A percentile compares a stretch with the other conserved stretches of the same genome.
phyloP scores from a whole-genome alignment of 2,797 vertebrate genomes.

The Epinephelus coioides region DNA sequence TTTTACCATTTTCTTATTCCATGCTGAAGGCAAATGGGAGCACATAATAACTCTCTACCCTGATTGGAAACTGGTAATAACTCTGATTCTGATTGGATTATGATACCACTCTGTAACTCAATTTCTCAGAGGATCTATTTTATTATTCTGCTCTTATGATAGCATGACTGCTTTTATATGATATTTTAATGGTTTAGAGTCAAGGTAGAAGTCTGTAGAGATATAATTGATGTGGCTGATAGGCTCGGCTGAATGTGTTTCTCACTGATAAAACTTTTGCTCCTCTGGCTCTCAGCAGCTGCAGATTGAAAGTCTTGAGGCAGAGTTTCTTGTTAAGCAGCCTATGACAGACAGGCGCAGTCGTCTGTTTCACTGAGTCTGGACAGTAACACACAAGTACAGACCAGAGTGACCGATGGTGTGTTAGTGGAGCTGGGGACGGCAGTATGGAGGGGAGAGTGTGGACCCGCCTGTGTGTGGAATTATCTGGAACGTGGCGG shows the following conservation, averaged over 20 bases:
- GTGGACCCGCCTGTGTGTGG: conserved; percentile 61
- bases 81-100: conserved; percentile 68
- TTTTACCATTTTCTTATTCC: conserved; percentile 4
- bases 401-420: conserved; percentile 39
- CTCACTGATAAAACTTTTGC: conserved; percentile 51
- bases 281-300: conserved; percentile 43
- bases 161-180: not conserved
- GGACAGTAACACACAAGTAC: conserved; percentile 47
- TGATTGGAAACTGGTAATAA: conserved; percentile 52
- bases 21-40: conserved; percentile 39
- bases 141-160: conserved; percentile 26
- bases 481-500: conserved; percentile 74
- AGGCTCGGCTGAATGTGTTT: conserved; percentile 26
- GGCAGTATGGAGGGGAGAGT: conserved; percentile 48
- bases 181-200: conserved; percentile 17
- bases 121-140: conserved; percentile 50
- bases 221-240: conserved; percentile 39
- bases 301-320: conserved; percentile 35
- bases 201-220: not conserved
- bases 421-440: conserved; percentile 39
- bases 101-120: conserved; percentile 55
- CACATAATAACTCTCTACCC: conserved; percentile 60
- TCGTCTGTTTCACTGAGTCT: conserved; percentile 44
- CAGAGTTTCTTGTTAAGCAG: conserved; percentile 55
- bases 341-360: conserved; percentile 52